Evolutionary conservation across 2,113 vertebrate species (phyloP).

Genomic region (Gambusia holbrooki): DNA sequence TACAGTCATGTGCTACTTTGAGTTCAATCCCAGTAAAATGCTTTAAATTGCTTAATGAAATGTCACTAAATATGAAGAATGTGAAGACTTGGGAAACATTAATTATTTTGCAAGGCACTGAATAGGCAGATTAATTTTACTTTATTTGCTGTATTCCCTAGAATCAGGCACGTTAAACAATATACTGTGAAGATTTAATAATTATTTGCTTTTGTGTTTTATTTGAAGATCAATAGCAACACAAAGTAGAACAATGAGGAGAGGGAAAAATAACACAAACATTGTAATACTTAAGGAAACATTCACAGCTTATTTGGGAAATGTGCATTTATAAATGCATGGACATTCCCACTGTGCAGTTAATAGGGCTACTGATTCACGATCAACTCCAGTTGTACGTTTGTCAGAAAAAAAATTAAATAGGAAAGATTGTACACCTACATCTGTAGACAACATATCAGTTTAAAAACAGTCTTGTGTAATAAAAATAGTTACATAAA

Average conservation of each 20-base stretch:
- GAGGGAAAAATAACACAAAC: neutral
- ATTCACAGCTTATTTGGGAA: neutral
- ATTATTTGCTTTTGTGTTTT: conserved; percentile 15
- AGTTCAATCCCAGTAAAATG: no score
- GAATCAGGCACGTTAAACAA: conserved; percentile 15
- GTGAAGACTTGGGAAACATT: neutral
- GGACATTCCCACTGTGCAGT: no score
- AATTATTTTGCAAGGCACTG: neutral
- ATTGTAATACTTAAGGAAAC: neutral
- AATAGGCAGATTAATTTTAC: neutral
- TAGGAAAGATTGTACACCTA: neutral
- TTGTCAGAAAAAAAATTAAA: neutral
- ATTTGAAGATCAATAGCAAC: conserved; percentile 14
- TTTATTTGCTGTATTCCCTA: conserved; percentile 32
- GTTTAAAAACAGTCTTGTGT: neutral
- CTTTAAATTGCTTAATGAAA: no score
- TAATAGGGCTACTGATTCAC: neutral
- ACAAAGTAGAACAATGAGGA: neutral
- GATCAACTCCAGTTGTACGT: neutral
- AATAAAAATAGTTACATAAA: neutral
- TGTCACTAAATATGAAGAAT: no score
- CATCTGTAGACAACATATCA: neutral
- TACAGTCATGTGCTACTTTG: no score
- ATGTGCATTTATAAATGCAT: neutral
- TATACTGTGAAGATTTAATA: conserved; percentile 23